Percentiles rank a stretch among this genome's conserved stretches.
phyloP scores from a whole-genome alignment of 1,140 invertebrate genomes.

The Drosophila persimilis region DNA sequence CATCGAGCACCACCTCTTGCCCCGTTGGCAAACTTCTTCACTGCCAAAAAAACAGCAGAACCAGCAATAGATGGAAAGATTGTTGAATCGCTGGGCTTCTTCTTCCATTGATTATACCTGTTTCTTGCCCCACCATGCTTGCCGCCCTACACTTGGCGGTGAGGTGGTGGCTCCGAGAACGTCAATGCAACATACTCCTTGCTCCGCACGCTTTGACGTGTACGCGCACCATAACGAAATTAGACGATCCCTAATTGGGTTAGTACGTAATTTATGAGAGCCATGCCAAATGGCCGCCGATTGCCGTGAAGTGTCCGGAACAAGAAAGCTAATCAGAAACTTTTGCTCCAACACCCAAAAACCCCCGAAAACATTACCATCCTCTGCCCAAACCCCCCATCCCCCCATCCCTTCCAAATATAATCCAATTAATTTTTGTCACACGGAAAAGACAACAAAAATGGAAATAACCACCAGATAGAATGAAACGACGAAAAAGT shows the following conservation, averaged over 20 bases:
- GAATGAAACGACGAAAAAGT: slow-evolving; percentile 29
- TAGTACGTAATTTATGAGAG: slow-evolving; percentile 54
- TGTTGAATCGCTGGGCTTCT: no score
- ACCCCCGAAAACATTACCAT: neutral
- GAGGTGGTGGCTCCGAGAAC: neutral
- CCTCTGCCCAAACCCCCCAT: neutral
- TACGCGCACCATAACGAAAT: slow-evolving; percentile 40
- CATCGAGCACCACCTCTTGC: no score
- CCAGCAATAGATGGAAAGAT: no score
- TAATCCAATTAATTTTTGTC: slow-evolving; percentile 47
- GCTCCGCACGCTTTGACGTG: slow-evolving; percentile 12
- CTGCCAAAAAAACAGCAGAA: no score
- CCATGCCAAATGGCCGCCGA: slow-evolving; percentile 12
- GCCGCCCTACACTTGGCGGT: no score
- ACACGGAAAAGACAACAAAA: slow-evolving; percentile 23
- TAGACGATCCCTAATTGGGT: slow-evolving; percentile 60
- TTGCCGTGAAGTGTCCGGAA: slow-evolving; percentile 22
- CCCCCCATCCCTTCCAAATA: slow-evolving; percentile 16
- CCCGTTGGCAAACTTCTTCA: no score
- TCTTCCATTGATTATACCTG: no score
- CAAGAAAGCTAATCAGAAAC: slow-evolving; percentile 58
- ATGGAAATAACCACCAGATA: slow-evolving; percentile 24
- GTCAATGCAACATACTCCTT: slow-evolving; percentile 10
- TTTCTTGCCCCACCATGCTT: no score
- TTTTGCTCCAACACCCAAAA: slow-evolving; percentile 23